Conservation (phyloP, 2,797 vertebrate genomes). For the Dicrostonyx torquatus region DNA sequence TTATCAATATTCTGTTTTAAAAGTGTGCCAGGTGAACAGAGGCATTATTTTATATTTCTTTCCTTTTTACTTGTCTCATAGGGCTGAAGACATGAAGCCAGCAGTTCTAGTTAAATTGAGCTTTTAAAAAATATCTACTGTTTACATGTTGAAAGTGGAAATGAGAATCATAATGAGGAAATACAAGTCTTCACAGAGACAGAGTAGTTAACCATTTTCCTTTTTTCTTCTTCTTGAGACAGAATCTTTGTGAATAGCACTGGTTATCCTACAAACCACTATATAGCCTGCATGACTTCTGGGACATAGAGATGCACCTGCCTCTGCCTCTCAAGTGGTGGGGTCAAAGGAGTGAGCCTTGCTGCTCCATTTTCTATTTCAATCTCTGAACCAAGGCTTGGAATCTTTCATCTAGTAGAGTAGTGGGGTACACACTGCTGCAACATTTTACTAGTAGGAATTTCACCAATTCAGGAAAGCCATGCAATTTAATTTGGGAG, state of each 20-base stretch:
- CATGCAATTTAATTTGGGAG: constrained; percentile 27
- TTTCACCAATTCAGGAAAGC: background rate
- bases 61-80: background rate
- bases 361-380: background rate
- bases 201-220: background rate
- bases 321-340: background rate
- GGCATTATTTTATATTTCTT: background rate
- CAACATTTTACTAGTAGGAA: background rate
- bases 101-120: background rate
- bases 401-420: background rate
- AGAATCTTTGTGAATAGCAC: background rate
- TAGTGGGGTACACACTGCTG: background rate
- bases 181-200: background rate
- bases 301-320: background rate
- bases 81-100: background rate
- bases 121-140: constrained; percentile 22
- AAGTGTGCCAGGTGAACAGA: background rate
- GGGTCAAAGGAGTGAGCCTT: background rate
- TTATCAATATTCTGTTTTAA: constrained; percentile 9
- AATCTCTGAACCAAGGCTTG: constrained; percentile 13
- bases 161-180: background rate
- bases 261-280: background rate
- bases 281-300: background rate
- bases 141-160: constrained; percentile 23
- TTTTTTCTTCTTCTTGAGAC: background rate